Evolutionary conservation across 2,113 vertebrate species (phyloP).

Genomic region (Myrmophylax atrothorax): DNA sequence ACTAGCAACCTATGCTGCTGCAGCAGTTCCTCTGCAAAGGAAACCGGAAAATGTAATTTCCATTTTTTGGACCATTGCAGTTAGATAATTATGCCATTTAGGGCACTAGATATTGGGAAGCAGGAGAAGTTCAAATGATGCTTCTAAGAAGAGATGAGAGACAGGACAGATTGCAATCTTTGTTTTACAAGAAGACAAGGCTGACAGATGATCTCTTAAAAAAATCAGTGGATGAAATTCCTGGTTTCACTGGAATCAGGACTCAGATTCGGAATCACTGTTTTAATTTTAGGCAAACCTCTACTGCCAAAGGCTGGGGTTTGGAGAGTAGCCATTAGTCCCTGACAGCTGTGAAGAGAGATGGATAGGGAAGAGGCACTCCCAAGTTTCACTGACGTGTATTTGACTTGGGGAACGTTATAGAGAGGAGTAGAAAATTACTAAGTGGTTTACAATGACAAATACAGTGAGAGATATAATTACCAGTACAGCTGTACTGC

Average conservation of each 20-base stretch:
- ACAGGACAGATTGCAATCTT: background rate
- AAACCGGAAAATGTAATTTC: background rate
- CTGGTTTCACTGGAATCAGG: background rate
- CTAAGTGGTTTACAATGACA: background rate
- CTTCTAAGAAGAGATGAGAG: background rate
- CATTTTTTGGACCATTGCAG: background rate
- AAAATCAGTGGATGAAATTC: background rate
- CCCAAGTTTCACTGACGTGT: background rate
- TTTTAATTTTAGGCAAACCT: background rate
- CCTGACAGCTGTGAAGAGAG: background rate
- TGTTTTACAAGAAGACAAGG: background rate
- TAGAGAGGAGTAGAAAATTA: background rate
- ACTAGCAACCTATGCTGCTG: background rate
- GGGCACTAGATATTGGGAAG: background rate
- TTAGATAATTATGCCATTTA: background rate
- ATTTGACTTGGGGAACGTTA: background rate
- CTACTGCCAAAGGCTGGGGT: background rate
- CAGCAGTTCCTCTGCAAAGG: background rate
- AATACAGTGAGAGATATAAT: background rate
- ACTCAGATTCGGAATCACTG: background rate
- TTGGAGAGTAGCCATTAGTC: background rate
- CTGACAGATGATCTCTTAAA: background rate
- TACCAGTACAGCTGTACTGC: background rate
- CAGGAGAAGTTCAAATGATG: background rate
- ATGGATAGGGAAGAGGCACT: background rate